A percentile compares a stretch with the other conserved stretches of the same genome.
These are phyloP conservation scores for Lycocerus yunnanus DNA, from an alignment of 2,888 invertebrate genomes.

Conservation along the genomic window DNA sequence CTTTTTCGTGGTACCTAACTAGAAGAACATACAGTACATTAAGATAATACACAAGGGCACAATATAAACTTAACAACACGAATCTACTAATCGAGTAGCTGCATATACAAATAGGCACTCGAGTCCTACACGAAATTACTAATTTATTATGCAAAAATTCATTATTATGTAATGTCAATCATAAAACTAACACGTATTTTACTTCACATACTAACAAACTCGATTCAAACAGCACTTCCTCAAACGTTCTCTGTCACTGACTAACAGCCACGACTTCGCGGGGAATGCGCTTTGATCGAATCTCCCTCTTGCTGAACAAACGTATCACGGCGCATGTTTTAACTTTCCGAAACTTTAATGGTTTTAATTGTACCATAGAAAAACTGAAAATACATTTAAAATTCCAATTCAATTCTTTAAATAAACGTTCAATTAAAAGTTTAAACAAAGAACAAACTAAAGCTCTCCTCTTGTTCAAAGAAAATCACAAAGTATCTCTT, in stretches of 20 bases:
- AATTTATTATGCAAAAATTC: slow-evolving; percentile 12
- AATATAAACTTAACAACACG: slow-evolving; percentile 27
- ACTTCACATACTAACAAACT: neutral
- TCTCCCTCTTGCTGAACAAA: slow-evolving; percentile 24
- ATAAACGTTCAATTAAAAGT: neutral
- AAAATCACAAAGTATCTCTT: neutral
- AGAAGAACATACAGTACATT: neutral
- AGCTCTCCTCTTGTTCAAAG: neutral
- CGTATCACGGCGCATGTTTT: slow-evolving; percentile 19
- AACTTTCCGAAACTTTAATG: slow-evolving; percentile 13
- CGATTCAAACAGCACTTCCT: slow-evolving; percentile 6
- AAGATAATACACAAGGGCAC: slow-evolving; percentile 9
- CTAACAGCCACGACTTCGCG: slow-evolving; percentile 26
- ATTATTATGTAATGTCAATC: slow-evolving; percentile 18
- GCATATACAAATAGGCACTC: slow-evolving; percentile 9
- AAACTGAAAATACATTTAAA: neutral
- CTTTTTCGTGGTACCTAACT: neutral
- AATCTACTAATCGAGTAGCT: slow-evolving; percentile 5
- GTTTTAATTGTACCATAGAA: neutral
- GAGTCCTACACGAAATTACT: slow-evolving; percentile 6
- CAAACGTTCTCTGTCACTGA: slow-evolving; percentile 21
- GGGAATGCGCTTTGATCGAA: slow-evolving; percentile 29
- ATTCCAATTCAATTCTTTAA: neutral
- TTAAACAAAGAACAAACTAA: neutral
- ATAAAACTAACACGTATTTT: slow-evolving; percentile 20